Percentiles rank a stretch among this genome's conserved stretches.
Evolutionary conservation across 2,888 invertebrate species (phyloP).

Genomic region (Heliconius cydno): DNA sequence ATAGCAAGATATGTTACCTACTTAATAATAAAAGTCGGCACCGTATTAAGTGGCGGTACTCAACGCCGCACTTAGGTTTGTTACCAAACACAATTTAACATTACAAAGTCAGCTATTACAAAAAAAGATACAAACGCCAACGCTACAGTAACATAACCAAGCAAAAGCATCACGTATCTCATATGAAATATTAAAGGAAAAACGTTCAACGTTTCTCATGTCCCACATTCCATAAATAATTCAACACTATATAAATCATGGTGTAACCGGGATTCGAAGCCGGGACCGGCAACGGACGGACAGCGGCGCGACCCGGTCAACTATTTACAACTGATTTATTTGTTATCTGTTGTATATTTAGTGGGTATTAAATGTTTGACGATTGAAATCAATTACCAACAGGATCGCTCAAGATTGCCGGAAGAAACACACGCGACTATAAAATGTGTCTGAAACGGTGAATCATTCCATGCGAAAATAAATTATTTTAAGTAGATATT

Average conservation of each 20-base stretch:
- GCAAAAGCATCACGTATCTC: background rate
- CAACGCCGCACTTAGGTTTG: background rate
- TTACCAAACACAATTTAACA: background rate
- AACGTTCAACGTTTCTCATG: slow-evolving; percentile 28
- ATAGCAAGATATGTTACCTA: too few species aligned
- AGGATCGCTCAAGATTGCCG: background rate
- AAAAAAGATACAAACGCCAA: background rate
- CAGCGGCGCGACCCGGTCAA: slow-evolving; percentile 40
- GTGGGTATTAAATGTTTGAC: slow-evolving; percentile 20
- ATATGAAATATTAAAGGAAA: slow-evolving; percentile 15
- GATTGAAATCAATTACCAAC: slow-evolving; percentile 16
- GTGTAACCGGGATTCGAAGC: slow-evolving; percentile 44
- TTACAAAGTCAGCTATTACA: background rate
- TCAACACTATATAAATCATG: slow-evolving; percentile 41
- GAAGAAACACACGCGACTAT: slow-evolving; percentile 10
- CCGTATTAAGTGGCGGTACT: background rate
- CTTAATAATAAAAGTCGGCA: too few species aligned
- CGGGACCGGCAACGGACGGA: slow-evolving; percentile 33
- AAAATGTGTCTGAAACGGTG: background rate
- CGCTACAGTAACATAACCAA: background rate
- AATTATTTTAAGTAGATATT: background rate
- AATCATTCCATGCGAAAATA: background rate
- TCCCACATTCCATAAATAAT: slow-evolving; percentile 41
- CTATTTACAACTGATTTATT: slow-evolving; percentile 40
- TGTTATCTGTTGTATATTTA: slow-evolving; percentile 16